Base-by-base conservation (phyloP, 2,888 invertebrate genomes). In the Spicauda simplicius region DNA sequence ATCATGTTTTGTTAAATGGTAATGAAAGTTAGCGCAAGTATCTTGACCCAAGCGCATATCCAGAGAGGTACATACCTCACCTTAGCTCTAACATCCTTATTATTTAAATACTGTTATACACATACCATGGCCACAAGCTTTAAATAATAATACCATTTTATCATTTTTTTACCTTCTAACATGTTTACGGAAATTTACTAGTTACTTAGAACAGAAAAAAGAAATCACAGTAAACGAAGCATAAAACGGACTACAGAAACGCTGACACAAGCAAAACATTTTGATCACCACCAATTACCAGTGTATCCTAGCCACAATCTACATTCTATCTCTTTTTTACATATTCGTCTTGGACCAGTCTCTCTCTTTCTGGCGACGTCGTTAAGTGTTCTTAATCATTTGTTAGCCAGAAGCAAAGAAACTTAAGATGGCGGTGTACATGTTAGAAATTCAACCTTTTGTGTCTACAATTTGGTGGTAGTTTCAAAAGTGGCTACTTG, bases 281-380 rank as follows among this genome's bases (percentile, higher is more conserved):
- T 77, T 88, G 90, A 91, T 91, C 90, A 89, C 87, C 89, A 87
- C 88, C 92, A 93, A 93, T 93, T 92, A 93, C 88, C 84, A 82
- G 79, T 82, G 86, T 86, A 87, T 82, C 81, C 81, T 82, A 79
- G 80, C 80, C 85, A 85, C 58, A 66, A 70, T 50, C 14, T 48
- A 55, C 76, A 73, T 72, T 69, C 69, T 72, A 71, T 74, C 76
- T 61, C 73, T 69, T 69, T 75, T 68, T 25, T 19, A 69, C 74
- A 62, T 68, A n/a, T 41, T 33, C 60, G 70, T 70, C 70, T 70
- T 70, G 50, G 64, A 69, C 0, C 25, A 61, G 33, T 0, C 73
- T 64, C 52, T 82, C 84, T 74, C 80, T 74, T 63, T 85, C 71
- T 4, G 62, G 53, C 82, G 53, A 69, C 74, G 77, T 79, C 82